These are phyloP conservation scores for Drosophila baimaii DNA, from an alignment of 1,140 invertebrate genomes.

Conservation along the genomic window DNA sequence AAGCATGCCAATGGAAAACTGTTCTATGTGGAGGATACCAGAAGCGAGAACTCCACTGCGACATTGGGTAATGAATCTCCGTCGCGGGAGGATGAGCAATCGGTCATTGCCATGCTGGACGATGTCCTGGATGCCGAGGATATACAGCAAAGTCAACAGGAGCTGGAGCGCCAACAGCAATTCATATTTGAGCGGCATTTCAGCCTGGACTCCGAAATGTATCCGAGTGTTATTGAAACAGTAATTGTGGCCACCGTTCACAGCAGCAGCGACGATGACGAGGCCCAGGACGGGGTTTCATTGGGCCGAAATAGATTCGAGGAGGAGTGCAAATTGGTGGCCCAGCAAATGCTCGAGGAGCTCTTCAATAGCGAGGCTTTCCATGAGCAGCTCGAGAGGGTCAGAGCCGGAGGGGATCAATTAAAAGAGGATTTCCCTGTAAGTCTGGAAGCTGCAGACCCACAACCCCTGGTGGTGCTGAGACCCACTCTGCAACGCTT, in stretches of 20 bases:
- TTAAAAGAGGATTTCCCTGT: neutral
- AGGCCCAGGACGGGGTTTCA: slow-evolving; percentile 21
- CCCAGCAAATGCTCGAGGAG: slow-evolving; percentile 64
- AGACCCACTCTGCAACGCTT: slow-evolving; percentile 16
- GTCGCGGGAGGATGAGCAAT: slow-evolving; percentile 65
- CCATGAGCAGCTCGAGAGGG: slow-evolving; percentile 50
- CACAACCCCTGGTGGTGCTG: neutral
- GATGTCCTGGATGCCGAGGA: slow-evolving; percentile 78
- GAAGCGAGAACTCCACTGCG: slow-evolving; percentile 54
- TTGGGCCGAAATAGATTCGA: slow-evolving; percentile 24
- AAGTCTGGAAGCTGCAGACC: neutral
- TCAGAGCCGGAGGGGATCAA: neutral
- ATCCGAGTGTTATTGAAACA: slow-evolving; percentile 76
- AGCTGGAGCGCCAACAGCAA: slow-evolving; percentile 40
- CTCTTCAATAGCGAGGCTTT: slow-evolving; percentile 66
- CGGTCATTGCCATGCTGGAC: slow-evolving; percentile 78
- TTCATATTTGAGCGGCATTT: slow-evolving; percentile 67
- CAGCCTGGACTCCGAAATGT: slow-evolving; percentile 75
- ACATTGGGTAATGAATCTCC: slow-evolving; percentile 31
- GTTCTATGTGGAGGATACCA: slow-evolving; percentile 75
- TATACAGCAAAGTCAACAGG: slow-evolving; percentile 36
- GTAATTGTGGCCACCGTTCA: slow-evolving; percentile 80
- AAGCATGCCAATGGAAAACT: slow-evolving; percentile 75
- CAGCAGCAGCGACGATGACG: slow-evolving; percentile 69
- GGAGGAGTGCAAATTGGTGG: slow-evolving; percentile 58